Evolutionary conservation across 2,888 invertebrate genomes (phyloP), one percentile per base, ranked within the genome.

Genomic region (Acleris holmiana): DNA sequence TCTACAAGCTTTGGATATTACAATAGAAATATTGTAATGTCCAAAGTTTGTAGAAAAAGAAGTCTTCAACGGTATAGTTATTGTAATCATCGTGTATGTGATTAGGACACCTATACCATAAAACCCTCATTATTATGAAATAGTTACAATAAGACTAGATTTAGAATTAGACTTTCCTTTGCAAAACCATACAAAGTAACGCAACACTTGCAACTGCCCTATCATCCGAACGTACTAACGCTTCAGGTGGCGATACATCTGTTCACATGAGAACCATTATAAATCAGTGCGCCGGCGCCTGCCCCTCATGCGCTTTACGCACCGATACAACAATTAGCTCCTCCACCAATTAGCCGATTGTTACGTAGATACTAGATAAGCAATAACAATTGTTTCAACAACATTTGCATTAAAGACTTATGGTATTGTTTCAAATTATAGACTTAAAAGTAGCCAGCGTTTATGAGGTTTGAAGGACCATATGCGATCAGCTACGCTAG

Each of bases 331-430:
- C 80, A 84, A 86, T 86, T 84, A 77, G 77, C 76, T 68, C 71
- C 23, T 57, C 55, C 10, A 89, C 89, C 86, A 89, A 86, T 88
- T 87, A 87, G 80, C 78, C 68, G 74, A 77, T 79, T 82, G 88
- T 88, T 87, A 86, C 86, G 82, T 84, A 86, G 91, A 91, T 91
- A 69, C 63, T n/a, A 82, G 91, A 91, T 91, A 89, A 75, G 63
- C 65, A 70, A 70, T 73, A 72, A 47, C 17, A 18, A 50, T 49
- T 49, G 49, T 59, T 44, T 47, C 25, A 29, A 25, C 44, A 23
- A 17, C 25, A 57, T 51, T 59, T 48, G 21, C 59, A 64, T 54
- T 49, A 15, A 49, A 59, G 59, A 59, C 17, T 60, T 60, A 65
- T 60, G 44, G 59, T 40, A 65, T 50, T 21, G 17, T 17, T 46